phyloP scores from a whole-genome alignment of 2,888 invertebrate genomes.

The Cremastobaeus sp. region DNA sequence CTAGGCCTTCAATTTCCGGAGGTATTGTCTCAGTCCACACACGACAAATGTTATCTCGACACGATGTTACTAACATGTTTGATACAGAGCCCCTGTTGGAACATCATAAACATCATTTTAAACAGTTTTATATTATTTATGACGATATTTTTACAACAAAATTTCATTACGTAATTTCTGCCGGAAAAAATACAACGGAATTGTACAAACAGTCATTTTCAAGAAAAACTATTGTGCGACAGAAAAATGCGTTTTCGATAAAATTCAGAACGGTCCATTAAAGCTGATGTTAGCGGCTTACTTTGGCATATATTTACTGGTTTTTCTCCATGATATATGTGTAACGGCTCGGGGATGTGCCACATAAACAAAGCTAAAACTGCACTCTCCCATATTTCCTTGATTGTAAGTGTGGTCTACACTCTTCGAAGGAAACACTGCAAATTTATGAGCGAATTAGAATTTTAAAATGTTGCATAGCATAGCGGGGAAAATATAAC shows the following conservation, averaged over 20 bases:
- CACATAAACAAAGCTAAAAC: slow-evolving; percentile 95
- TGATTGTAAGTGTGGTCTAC: slow-evolving; percentile 81
- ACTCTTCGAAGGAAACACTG: slow-evolving; percentile 80
- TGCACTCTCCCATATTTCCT: slow-evolving; percentile 81
- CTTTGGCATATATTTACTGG: slow-evolving; percentile 99
- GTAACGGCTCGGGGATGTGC: slow-evolving; percentile 98
- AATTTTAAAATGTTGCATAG: too few species aligned
- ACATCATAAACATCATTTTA: too few species aligned
- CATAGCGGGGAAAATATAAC: too few species aligned
- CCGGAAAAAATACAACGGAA: too few species aligned
- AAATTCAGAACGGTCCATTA: slow-evolving; percentile 62
- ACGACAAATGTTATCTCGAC: slow-evolving; percentile 98
- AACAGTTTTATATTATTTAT: too few species aligned
- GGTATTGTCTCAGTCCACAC: slow-evolving; percentile 99
- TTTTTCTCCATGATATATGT: slow-evolving; percentile 98
- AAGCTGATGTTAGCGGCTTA: slow-evolving; percentile 77
- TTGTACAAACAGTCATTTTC: too few species aligned
- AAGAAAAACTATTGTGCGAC: too few species aligned
- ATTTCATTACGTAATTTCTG: too few species aligned
- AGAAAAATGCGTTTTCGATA: too few species aligned
- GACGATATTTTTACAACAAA: too few species aligned
- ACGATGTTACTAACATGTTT: slow-evolving; percentile 98
- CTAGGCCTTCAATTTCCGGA: slow-evolving; percentile 93
- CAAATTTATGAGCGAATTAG: not conserved
- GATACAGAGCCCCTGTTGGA: slow-evolving; percentile 96